These are phyloP conservation scores for Chionis minor DNA, from an alignment of 2,113 vertebrate genomes.

Conservation along the genomic window DNA sequence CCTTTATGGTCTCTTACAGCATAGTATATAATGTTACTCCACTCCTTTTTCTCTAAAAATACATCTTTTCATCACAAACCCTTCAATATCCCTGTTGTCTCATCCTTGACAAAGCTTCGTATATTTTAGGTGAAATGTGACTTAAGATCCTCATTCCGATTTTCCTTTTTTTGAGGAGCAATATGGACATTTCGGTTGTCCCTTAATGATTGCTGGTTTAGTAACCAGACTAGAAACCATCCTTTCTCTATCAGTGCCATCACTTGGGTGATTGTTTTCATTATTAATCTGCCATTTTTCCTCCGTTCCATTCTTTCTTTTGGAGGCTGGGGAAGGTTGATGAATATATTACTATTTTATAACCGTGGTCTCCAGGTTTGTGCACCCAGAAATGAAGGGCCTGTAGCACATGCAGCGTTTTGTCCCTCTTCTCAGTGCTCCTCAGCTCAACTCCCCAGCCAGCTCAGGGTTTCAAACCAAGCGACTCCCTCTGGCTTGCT, in stretches of 20 bases:
- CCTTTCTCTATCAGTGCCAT: neutral
- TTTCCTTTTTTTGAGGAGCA: neutral
- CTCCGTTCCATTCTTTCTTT: neutral
- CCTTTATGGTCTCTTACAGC: neutral
- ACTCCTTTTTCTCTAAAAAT: neutral
- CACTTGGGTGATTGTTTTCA: neutral
- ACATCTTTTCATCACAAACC: neutral
- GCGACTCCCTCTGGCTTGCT: neutral
- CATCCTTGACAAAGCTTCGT: neutral
- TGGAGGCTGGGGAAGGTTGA: neutral
- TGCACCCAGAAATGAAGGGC: neutral
- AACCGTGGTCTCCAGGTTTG: neutral
- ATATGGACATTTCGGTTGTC: neutral
- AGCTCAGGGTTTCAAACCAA: neutral
- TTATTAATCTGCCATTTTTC: neutral
- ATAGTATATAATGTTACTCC: neutral
- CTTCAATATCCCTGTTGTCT: neutral
- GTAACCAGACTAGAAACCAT: neutral
- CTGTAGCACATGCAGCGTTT: rapidly evolving
- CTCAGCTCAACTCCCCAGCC: neutral
- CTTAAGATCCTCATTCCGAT: neutral
- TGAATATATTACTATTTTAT: neutral
- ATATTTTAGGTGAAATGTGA: neutral
- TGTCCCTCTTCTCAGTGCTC: neutral
- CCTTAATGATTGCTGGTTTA: neutral